Conservation (phyloP, 1,140 invertebrate genomes). For the Zaprionus gabonicus region DNA sequence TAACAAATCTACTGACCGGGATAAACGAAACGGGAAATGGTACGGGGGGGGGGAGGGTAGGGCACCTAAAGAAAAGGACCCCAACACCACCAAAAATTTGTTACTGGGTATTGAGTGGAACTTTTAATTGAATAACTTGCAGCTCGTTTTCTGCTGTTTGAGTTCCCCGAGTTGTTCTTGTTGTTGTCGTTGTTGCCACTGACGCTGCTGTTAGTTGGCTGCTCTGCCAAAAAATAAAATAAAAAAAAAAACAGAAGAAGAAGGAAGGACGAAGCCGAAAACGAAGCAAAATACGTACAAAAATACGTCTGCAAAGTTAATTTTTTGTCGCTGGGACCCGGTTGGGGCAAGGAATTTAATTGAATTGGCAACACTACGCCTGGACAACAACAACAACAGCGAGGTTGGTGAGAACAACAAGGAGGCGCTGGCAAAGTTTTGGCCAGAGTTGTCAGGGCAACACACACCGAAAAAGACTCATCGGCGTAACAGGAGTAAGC, state of each 20-base stretch:
- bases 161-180: slow-evolving; percentile 28
- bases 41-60: too few species aligned
- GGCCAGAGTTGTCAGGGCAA: slow-evolving; percentile 49
- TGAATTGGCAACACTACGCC: slow-evolving; percentile 59
- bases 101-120: slow-evolving; percentile 62
- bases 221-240: slow-evolving; percentile 36
- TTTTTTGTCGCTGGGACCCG: slow-evolving; percentile 48
- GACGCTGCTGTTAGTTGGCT: slow-evolving; percentile 65
- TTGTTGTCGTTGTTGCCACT: slow-evolving; percentile 22
- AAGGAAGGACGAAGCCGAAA: slow-evolving; percentile 35
- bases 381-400: slow-evolving; percentile 12
- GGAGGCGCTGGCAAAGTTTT: slow-evolving; percentile 39
- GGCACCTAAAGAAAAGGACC: not conserved
- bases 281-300: slow-evolving; percentile 31
- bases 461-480: not conserved
- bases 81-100: slow-evolving; percentile 24
- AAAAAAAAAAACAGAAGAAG: slow-evolving; percentile 19
- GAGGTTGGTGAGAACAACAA: not conserved
- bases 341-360: slow-evolving; percentile 61
- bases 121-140: slow-evolving; percentile 81
- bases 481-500: not conserved
- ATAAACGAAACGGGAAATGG: slow-evolving; percentile 10
- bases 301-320: slow-evolving; percentile 70
- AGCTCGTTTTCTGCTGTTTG: slow-evolving; percentile 65
- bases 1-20: slow-evolving; percentile 3